These are phyloP conservation scores for Oreochromis spilurus DNA, from an alignment of 2,113 vertebrate genomes.

Conservation along the genomic window DNA sequence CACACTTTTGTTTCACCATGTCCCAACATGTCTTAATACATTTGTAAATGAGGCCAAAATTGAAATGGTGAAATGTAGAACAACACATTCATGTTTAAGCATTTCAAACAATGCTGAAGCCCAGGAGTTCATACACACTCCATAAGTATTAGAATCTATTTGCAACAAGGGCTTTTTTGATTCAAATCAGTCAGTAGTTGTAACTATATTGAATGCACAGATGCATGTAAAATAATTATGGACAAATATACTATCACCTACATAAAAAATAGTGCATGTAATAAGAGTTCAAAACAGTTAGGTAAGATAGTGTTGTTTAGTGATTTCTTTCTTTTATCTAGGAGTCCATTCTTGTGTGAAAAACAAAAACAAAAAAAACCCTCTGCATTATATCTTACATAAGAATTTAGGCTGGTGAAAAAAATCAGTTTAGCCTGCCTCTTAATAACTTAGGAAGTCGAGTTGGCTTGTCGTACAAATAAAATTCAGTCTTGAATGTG, in stretches of 20 bases:
- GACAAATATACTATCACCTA: not conserved
- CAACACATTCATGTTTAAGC: not conserved
- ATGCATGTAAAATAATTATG: not conserved
- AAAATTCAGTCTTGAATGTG: not conserved
- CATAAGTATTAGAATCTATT: not conserved
- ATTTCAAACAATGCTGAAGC: not conserved
- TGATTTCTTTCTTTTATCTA: not conserved
- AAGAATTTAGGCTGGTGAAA: not conserved
- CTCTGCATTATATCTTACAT: not conserved
- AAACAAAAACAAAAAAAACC: fast-evolving
- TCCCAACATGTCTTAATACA: not conserved
- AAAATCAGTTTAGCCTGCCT: not conserved
- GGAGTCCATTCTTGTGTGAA: not conserved
- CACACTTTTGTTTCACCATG: not conserved
- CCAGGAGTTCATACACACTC: not conserved
- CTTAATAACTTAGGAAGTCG: not conserved
- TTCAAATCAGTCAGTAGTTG: not conserved
- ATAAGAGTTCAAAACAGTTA: not conserved
- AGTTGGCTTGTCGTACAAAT: not conserved
- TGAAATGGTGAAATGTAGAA: not conserved
- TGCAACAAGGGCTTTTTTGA: not conserved
- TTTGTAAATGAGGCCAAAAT: not conserved
- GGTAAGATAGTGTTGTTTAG: not conserved
- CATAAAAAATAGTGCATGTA: not conserved
- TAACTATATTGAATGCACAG: not conserved